phyloP scores from a whole-genome alignment of 2,797 vertebrate species.

The Argya squamiceps region DNA sequence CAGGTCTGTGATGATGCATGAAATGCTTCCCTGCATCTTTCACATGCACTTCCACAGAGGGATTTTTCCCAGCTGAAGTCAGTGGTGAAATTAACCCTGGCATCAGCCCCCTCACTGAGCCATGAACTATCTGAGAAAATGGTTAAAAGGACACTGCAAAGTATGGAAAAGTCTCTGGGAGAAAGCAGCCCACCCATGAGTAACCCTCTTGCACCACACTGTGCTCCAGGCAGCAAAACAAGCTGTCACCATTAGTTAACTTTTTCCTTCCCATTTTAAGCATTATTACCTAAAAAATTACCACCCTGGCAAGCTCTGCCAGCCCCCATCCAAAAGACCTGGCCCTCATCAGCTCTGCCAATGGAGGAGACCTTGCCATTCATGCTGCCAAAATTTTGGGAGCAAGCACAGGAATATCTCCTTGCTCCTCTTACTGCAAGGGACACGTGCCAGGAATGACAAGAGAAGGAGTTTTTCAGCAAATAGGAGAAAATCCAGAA shows the following conservation, averaged over 20 bases:
- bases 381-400: neutral
- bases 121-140: neutral
- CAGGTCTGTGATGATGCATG: rapidly evolving
- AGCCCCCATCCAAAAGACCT: neutral
- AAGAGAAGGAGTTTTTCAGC: neutral
- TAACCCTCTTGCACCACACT: neutral
- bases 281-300: neutral
- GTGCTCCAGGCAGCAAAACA: neutral
- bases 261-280: neutral
- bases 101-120: neutral
- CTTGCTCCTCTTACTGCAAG: neutral
- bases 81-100: neutral
- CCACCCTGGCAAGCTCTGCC: neutral
- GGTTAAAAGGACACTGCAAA: neutral
- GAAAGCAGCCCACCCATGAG: neutral
- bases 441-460: rapidly evolving
- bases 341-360: neutral
- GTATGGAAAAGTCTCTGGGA: neutral
- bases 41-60: rapidly evolving
- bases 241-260: neutral
- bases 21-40: neutral
- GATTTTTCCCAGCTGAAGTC: neutral
- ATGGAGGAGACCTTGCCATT: rapidly evolving
- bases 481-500: neutral
- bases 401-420: neutral